Conservation (phyloP, 1,140 invertebrate genomes). For the Rhizoglyphus robini region DNA sequence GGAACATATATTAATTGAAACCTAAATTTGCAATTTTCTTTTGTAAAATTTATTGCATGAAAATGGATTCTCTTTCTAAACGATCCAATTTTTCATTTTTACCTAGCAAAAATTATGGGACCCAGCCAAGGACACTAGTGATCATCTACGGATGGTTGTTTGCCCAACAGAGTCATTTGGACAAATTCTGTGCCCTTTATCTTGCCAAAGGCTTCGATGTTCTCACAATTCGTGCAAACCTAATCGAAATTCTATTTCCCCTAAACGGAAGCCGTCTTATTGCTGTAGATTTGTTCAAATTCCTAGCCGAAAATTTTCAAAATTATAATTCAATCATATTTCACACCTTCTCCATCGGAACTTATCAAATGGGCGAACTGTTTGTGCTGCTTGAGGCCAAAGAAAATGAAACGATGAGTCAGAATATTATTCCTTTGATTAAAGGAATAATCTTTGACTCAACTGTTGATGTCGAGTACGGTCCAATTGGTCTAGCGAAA, state of each 20-base stretch:
- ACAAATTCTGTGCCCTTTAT: slow-evolving; percentile 68
- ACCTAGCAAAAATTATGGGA: too few species aligned
- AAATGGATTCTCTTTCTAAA: too few species aligned
- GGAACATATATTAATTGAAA: too few species aligned
- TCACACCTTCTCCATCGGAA: slow-evolving; percentile 61
- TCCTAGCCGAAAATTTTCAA: slow-evolving; percentile 46
- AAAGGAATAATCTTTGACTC: too few species aligned
- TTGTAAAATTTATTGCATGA: too few species aligned
- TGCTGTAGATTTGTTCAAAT: slow-evolving; percentile 53
- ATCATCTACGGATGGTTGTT: slow-evolving; percentile 67
- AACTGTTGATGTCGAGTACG: too few species aligned
- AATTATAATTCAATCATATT: slow-evolving; percentile 50
- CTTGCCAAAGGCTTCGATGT: slow-evolving; percentile 70
- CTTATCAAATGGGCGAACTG: slow-evolving; percentile 21
- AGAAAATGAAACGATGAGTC: too few species aligned
- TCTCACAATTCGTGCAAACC: slow-evolving; percentile 56
- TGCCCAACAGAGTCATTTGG: slow-evolving; percentile 62
- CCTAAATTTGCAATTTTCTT: too few species aligned
- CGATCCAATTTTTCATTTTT: too few species aligned
- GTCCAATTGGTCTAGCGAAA: too few species aligned
- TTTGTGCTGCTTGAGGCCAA: neutral
- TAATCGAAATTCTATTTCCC: slow-evolving; percentile 69
- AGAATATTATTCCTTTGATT: too few species aligned
- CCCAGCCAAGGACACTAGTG: slow-evolving; percentile 42
- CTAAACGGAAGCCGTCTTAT: slow-evolving; percentile 46